Evolutionary conservation across 2,888 invertebrate species (phyloP).

Genomic region (Macrophya annulata): DNA sequence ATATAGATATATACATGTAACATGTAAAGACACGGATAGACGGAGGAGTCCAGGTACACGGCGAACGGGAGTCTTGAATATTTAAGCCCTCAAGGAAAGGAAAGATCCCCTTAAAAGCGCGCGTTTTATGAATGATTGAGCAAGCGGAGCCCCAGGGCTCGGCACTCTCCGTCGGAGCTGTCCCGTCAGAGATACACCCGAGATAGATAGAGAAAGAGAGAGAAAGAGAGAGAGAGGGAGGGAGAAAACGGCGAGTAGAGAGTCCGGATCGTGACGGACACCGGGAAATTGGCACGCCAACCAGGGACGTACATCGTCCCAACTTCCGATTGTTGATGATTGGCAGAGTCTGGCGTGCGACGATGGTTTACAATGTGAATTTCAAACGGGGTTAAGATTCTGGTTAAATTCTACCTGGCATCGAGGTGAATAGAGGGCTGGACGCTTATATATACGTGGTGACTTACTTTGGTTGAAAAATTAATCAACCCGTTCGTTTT

Average conservation of each 20-base stretch:
- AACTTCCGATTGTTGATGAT: slow-evolving; percentile 44
- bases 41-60: neutral
- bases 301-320: neutral
- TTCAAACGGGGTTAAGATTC: neutral
- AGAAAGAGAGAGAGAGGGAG: neutral
- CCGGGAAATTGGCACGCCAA: slow-evolving; percentile 44
- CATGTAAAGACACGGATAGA: neutral
- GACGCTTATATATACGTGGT: neutral
- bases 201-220: slow-evolving; percentile 9
- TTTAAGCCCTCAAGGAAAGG: slow-evolving; percentile 66
- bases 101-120: slow-evolving; percentile 70
- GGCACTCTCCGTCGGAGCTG: slow-evolving; percentile 28
- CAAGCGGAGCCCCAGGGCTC: slow-evolving; percentile 56
- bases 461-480: slow-evolving; percentile 70
- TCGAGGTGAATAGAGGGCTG: neutral
- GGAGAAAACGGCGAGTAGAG: neutral
- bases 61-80: slow-evolving; percentile 65
- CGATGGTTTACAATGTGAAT: neutral
- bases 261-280: slow-evolving; percentile 20
- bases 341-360: slow-evolving; percentile 25
- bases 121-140: slow-evolving; percentile 74
- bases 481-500: slow-evolving; percentile 67
- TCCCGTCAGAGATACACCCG: slow-evolving; percentile 37
- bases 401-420: neutral
- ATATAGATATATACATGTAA: neutral